Conservation (phyloP, 2,888 invertebrate genomes). For the Agrochola macilenta region DNA sequence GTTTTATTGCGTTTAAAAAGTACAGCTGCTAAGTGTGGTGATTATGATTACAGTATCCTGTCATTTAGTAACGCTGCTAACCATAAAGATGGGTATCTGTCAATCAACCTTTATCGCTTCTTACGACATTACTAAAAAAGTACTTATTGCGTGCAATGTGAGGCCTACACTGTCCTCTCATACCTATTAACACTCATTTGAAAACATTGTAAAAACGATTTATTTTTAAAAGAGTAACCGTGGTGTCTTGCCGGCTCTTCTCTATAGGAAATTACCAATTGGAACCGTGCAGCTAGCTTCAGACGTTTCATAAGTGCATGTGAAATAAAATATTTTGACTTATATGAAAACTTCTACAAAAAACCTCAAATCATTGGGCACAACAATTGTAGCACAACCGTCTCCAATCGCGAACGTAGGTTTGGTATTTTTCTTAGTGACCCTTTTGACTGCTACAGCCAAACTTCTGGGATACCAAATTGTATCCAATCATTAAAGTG, state of each 20-base stretch:
- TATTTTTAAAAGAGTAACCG: too few species aligned
- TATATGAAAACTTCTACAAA: background rate
- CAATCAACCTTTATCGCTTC: slow-evolving; percentile 21
- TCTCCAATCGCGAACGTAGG: background rate
- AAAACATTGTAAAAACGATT: too few species aligned
- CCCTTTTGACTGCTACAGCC: background rate
- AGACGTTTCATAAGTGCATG: too few species aligned
- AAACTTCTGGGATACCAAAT: background rate
- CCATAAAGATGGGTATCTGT: slow-evolving; percentile 32
- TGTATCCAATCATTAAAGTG: background rate
- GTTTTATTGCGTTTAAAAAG: slow-evolving; percentile 38
- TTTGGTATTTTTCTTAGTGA: background rate
- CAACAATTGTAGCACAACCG: background rate
- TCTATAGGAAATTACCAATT: too few species aligned
- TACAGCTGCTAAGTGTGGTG: background rate
- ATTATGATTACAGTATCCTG: slow-evolving; percentile 35
- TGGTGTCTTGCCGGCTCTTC: too few species aligned
- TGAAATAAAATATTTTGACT: too few species aligned
- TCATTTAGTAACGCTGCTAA: slow-evolving; percentile 29
- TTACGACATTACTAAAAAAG: background rate
- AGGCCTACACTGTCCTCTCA: too few species aligned
- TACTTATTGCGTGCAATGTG: background rate
- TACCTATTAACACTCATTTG: too few species aligned
- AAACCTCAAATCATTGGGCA: background rate
- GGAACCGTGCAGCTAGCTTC: too few species aligned